Evolutionary conservation across 2,888 invertebrate species (phyloP), one percentile per base, ranked within the genome.

Genomic region (Stenchaetothrips biformis): DNA sequence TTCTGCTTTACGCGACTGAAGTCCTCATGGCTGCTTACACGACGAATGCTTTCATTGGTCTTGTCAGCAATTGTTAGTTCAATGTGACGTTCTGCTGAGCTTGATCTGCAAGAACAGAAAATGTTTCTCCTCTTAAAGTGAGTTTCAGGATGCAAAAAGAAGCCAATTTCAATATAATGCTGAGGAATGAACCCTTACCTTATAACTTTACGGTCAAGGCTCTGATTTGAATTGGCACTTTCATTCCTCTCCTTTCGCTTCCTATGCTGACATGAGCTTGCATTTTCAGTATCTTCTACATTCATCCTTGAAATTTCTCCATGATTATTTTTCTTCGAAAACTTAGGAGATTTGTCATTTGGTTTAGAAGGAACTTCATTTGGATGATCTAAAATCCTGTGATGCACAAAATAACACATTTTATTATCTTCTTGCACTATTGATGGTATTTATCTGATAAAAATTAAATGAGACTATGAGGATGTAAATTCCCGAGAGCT

Each of bases 1-100:
- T 80, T 48, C 67, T 21, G n/a, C 25, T 74, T 74, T 21, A 74
- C 67, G 9, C 59, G 79, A 80, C 86, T 86, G 84, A 91, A 90
- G 85, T 91, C 90, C 85, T 91, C 91, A 85, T 90, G 90, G 82
- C 91, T 91, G 82, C 90, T 90, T n/a, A 91, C 91, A 83, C 91
- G 88, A 80, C 90, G 87, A 62, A 91, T 91, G 7, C 84, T 84
- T 80, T 86, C 86, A 80, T 82, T 83, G n/a, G 81, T 82, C 53
- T 80, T 49, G 21, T 79, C 80, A 37, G 80, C 77, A 37, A 79
- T 81, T 27, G 83, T 21, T 7, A 74, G 8, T 21, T 74, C 67
- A 6, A 74, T 25, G 11, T 74, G 82, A 11, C 83, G 81, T 80
- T 83, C 83, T 79, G 83, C 83, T 4, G 83, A 83, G 80, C 82